Conservation (phyloP, 1,140 invertebrate genomes). For the Conus betulinus region DNA sequence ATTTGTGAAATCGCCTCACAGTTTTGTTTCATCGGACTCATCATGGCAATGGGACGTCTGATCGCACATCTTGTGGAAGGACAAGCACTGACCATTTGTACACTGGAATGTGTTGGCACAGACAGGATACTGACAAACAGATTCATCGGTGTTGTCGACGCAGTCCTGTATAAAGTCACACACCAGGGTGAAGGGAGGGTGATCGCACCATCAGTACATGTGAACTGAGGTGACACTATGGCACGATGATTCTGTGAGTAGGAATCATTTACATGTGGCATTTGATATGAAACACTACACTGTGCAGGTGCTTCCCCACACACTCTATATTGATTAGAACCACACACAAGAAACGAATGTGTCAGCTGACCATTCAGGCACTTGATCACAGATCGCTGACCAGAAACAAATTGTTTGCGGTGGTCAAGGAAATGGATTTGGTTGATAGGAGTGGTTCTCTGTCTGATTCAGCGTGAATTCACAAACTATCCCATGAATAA, state of each 20-base stretch:
- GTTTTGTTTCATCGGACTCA: conserved; percentile 11
- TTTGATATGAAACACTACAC: background rate
- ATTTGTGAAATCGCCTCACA: background rate
- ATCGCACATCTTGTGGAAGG: background rate
- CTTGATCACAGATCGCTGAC: background rate
- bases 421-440: too few relatives aligned
- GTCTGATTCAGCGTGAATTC: too few relatives aligned
- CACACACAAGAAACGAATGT: conserved; percentile 14
- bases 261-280: background rate
- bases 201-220: background rate
- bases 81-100: conserved; percentile 12
- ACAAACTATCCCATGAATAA: too few relatives aligned
- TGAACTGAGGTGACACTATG: background rate
- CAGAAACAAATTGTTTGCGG: too few relatives aligned
- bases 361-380: conserved; percentile 12
- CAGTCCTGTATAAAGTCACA: conserved; percentile 19
- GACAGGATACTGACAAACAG: background rate
- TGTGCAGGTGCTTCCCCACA: background rate
- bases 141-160: background rate
- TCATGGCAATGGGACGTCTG: background rate
- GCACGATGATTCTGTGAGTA: background rate
- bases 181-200: background rate
- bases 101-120: background rate
- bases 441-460: too few relatives aligned
- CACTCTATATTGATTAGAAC: background rate